Conservation (phyloP, 2,888 invertebrate genomes). For the Erpobdella octoculata region DNA sequence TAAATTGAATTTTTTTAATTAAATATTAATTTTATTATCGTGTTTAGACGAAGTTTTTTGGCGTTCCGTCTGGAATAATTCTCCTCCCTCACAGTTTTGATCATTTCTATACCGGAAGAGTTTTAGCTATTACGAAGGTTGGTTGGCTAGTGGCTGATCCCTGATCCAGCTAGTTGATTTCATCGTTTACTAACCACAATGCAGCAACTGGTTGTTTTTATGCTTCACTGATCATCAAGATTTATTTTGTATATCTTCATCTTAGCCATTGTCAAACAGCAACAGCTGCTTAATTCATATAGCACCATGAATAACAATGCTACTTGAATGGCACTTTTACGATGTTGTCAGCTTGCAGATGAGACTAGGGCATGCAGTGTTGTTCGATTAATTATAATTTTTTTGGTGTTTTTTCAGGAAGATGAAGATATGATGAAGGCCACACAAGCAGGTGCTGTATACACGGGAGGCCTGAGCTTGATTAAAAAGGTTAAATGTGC, state of each 20-base stretch:
- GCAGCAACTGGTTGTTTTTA: too few relatives aligned
- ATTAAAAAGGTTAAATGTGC: slow-evolving; percentile 39
- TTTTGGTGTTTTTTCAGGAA: slow-evolving; percentile 37
- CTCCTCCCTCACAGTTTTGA: slow-evolving; percentile 45
- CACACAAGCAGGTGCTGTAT: slow-evolving; percentile 40
- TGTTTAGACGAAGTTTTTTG: slow-evolving; percentile 47
- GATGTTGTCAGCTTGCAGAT: too few relatives aligned
- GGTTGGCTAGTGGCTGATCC: neutral
- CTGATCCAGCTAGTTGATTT: too few relatives aligned
- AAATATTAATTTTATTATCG: neutral
- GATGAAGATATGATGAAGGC: slow-evolving; percentile 39
- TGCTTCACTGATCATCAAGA: too few relatives aligned
- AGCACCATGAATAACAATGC: neutral
- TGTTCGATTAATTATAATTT: slow-evolving; percentile 12
- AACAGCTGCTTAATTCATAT: too few relatives aligned
- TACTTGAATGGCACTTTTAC: neutral
- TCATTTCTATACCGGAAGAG: slow-evolving; percentile 38
- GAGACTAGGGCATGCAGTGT: too few relatives aligned
- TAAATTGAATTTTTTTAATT: neutral
- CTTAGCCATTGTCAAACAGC: too few relatives aligned
- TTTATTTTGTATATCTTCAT: too few relatives aligned
- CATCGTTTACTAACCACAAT: too few relatives aligned
- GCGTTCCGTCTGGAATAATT: slow-evolving; percentile 39
- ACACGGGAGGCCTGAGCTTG: slow-evolving; percentile 42
- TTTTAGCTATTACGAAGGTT: slow-evolving; percentile 45